These are phyloP conservation scores for Lacerta agilis DNA, from an alignment of 2,797 vertebrate species.

Conservation along the genomic window DNA sequence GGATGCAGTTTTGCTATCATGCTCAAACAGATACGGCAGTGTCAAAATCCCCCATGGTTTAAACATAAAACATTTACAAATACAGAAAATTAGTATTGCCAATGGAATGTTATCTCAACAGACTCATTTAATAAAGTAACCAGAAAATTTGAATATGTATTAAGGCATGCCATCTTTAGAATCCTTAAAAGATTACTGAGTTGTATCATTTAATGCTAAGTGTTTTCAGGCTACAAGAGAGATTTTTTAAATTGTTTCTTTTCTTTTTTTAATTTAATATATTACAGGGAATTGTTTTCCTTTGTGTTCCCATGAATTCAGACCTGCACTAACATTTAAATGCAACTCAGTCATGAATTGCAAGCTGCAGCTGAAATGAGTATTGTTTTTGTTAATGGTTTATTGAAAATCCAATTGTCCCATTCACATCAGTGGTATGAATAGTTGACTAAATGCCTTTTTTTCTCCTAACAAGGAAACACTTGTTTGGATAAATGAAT, in stretches of 20 bases:
- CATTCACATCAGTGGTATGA: conserved; percentile 31
- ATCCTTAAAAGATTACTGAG: conserved; percentile 7
- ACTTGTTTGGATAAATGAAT: conserved; percentile 36
- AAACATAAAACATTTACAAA: conserved; percentile 51
- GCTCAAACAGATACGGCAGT: conserved; percentile 32
- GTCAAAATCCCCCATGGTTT: conserved; percentile 44
- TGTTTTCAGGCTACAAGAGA: conserved; percentile 42
- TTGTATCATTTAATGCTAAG: conserved; percentile 8
- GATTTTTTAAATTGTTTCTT: not conserved
- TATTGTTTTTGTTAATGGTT: conserved; percentile 49
- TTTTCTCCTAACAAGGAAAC: conserved; percentile 23
- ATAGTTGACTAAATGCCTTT: conserved; percentile 29
- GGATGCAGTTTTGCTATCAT: conserved; percentile 38
- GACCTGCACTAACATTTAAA: conserved; percentile 61
- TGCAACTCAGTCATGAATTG: conserved; percentile 55
- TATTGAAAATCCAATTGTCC: conserved; percentile 56
- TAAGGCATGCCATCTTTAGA: conserved; percentile 35
- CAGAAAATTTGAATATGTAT: conserved; percentile 48
- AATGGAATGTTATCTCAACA: conserved; percentile 45
- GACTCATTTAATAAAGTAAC: conserved; percentile 54
- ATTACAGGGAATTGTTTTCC: conserved; percentile 58
- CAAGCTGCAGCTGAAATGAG: conserved; percentile 61
- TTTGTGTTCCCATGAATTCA: conserved; percentile 58
- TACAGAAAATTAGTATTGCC: conserved; percentile 47
- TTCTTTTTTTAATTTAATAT: conserved; percentile 53